Base-by-base conservation (phyloP, 1,140 invertebrate species). In the Hyles euphorbiae region DNA sequence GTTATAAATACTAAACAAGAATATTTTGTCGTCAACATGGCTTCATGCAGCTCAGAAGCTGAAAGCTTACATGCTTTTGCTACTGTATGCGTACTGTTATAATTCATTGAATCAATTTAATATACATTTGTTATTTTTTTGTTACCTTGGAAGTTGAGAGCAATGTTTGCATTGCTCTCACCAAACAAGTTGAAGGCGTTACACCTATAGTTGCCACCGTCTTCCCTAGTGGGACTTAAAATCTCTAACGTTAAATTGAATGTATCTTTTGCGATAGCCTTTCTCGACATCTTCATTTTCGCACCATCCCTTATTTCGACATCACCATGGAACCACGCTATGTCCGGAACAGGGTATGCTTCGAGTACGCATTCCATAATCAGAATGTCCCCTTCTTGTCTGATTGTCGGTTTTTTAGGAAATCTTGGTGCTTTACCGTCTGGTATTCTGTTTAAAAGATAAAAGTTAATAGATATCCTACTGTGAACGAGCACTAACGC, bases 141-240 rank as follows among this genome's bases (percentile, higher is more conserved):
- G 36, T 91, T 96, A 97, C 97, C 97, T 96, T 98, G 96, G 92
- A 99, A 99, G 90, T 99, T 99, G 70, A 99, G 94, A 71, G 98
- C 97, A 91, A 99, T 99, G 92, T 99, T 99, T 70, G 98, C 98
- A 92, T 99, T 99, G 90, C 97, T 98, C 92, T 99, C 98, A 87
- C 98, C 98, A 87, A 95, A 95, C 86, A 95, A 94, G 93, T 99
- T 99, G 91, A 98, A 96, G 61, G 98, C 98, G 90, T 99, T 99
- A 92, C 98, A 99, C 79, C 98, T 94, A 91, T 99, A 99, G 88
- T 98, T 97, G 62, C 98, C 98, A 70, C 98, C 98, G 88, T 99
- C 98, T 77, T 96, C 94, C 78, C 94, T 94, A 55, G 95, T 97
- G 34, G 98, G 98, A 90, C 98, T 97, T 79, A 93, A 94, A 75